phyloP scores from a whole-genome alignment of 2,113 vertebrate genomes.

The Protobothrops mucrosquamatus region DNA sequence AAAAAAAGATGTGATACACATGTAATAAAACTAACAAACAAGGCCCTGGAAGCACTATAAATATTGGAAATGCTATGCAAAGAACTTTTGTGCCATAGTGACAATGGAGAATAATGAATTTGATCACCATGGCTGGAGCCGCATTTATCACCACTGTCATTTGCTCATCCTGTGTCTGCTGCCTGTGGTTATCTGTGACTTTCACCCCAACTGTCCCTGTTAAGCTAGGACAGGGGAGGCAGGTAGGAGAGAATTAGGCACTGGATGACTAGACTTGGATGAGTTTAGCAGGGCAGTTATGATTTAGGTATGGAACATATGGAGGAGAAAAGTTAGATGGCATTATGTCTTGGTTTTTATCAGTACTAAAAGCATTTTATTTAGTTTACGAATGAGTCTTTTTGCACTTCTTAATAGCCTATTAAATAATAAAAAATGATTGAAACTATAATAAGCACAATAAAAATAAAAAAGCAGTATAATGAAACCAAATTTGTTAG shows the following conservation, averaged over 20 bases:
- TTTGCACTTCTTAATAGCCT: slow-evolving; percentile 16
- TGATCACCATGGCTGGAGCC: neutral
- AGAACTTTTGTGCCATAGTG: neutral
- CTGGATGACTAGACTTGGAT: neutral
- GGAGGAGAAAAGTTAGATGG: neutral
- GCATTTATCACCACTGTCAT: neutral
- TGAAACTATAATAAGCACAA: slow-evolving; percentile 27
- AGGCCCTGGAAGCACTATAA: neutral
- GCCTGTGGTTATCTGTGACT: neutral
- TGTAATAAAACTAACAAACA: neutral
- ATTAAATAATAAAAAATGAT: neutral
- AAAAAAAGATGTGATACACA: neutral
- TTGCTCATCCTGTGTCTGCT: neutral
- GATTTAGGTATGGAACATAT: neutral
- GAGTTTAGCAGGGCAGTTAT: neutral
- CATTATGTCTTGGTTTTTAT: neutral
- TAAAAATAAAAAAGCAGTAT: slow-evolving; percentile 18
- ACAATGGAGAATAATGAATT: neutral
- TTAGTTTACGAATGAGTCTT: neutral
- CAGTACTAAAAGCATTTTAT: neutral
- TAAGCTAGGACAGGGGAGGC: neutral
- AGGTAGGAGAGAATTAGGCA: neutral
- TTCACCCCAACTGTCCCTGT: neutral
- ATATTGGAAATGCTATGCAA: neutral
- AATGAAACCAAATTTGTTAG: slow-evolving; percentile 6